Evolutionary conservation across 2,888 invertebrate genomes (phyloP).

Genomic region (Eueremaeus valkanovi): DNA sequence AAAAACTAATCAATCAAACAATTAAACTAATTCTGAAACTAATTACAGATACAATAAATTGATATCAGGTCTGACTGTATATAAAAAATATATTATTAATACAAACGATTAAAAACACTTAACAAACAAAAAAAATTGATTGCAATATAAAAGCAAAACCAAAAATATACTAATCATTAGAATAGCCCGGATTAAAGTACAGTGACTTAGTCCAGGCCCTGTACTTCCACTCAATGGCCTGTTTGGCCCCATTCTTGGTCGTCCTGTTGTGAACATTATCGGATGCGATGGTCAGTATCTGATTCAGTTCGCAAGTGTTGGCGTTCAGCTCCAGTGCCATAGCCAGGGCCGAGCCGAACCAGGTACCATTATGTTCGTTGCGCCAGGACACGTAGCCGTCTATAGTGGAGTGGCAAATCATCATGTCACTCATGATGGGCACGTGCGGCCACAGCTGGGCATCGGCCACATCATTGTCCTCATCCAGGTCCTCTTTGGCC

Average conservation of each 20-base stretch:
- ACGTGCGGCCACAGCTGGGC: neutral
- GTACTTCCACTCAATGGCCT: slow-evolving; percentile 40
- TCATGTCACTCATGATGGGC: slow-evolving; percentile 41
- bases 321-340: slow-evolving; percentile 16
- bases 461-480: neutral
- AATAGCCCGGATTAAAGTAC: slow-evolving; percentile 42
- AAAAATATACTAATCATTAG: too few relatives aligned
- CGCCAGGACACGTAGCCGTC: slow-evolving; percentile 42
- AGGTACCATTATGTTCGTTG: slow-evolving; percentile 41
- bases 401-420: slow-evolving; percentile 42
- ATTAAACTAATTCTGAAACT: too few relatives aligned
- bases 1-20: too few relatives aligned
- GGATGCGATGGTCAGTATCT: slow-evolving; percentile 36
- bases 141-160: too few relatives aligned
- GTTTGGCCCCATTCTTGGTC: slow-evolving; percentile 41
- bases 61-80: too few relatives aligned
- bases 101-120: too few relatives aligned
- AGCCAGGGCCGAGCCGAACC: slow-evolving; percentile 40
- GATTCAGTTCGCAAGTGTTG: slow-evolving; percentile 23
- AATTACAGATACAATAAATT: too few relatives aligned
- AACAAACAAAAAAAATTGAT: too few relatives aligned
- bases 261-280: slow-evolving; percentile 32
- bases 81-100: too few relatives aligned
- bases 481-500: neutral
- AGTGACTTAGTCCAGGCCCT: slow-evolving; percentile 41